phyloP scores from a whole-genome alignment of 2,113 vertebrate species.

The Hydropotes inermis region DNA sequence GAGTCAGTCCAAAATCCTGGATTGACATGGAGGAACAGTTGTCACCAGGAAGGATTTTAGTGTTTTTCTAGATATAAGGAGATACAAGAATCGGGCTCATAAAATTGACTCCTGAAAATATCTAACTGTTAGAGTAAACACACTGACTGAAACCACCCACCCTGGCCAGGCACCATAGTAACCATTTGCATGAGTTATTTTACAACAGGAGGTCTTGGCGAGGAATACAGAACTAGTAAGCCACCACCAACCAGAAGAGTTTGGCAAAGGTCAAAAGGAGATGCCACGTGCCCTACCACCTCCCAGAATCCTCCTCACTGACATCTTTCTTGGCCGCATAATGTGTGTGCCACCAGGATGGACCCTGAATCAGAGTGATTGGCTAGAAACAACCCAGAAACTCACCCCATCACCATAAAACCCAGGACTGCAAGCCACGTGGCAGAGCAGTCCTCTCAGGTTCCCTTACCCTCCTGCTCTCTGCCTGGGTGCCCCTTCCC shows the following conservation, averaged over 20 bases:
- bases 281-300: not conserved
- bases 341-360: not conserved
- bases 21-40: not conserved
- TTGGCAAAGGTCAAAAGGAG: not conserved
- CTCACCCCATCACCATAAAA: not conserved
- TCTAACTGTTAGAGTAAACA: not conserved
- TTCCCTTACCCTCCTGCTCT: not conserved
- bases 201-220: not conserved
- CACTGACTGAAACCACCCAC: not conserved
- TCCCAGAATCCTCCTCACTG: not conserved
- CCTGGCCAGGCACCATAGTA: not conserved
- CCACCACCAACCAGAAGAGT: not conserved
- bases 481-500: not conserved
- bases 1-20: not conserved
- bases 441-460: not conserved
- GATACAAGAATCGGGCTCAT: not conserved
- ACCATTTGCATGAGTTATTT: not conserved
- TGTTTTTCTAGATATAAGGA: not conserved
- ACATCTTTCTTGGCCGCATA: not conserved
- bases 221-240: not conserved
- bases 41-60: not conserved
- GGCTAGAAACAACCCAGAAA: not conserved
- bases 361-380: not conserved
- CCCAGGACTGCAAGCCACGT: not conserved
- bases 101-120: not conserved